Evolutionary conservation across 1,140 invertebrate genomes (phyloP).

Genomic region (Habropoda laboriosa): DNA sequence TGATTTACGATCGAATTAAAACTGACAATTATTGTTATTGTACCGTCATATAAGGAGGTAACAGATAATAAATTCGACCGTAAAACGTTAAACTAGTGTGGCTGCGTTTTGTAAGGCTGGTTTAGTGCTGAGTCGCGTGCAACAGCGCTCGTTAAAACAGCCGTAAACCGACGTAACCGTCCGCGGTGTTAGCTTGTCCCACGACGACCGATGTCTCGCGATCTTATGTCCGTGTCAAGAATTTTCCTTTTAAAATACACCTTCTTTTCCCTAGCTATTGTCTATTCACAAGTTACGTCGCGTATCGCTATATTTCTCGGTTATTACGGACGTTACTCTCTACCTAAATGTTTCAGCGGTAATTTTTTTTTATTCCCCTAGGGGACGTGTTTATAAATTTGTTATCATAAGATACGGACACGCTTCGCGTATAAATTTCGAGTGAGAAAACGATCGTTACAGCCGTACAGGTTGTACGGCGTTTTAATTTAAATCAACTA

Average conservation of each 20-base stretch:
- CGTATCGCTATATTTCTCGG: not conserved
- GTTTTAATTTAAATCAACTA: not conserved
- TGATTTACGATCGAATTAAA: slow-evolving; percentile 81
- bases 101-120: slow-evolving; percentile 80
- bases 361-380: not conserved
- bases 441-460: not conserved
- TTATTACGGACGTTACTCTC: not conserved
- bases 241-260: slow-evolving; percentile 27
- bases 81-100: slow-evolving; percentile 82
- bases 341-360: not conserved
- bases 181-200: slow-evolving; percentile 68
- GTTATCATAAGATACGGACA: not conserved
- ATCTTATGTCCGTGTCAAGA: slow-evolving; percentile 31
- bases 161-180: slow-evolving; percentile 80
- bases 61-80: slow-evolving; percentile 82
- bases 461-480: no score
- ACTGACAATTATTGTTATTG: slow-evolving; percentile 82
- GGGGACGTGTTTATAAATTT: not conserved
- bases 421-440: not conserved
- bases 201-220: slow-evolving; percentile 62
- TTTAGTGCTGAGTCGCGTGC: slow-evolving; percentile 82
- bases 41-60: slow-evolving; percentile 81
- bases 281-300: not conserved
- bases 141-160: slow-evolving; percentile 81
- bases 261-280: slow-evolving; percentile 13